Evolutionary conservation across 1,140 invertebrate genomes (phyloP), one percentile per base, ranked within the genome.

Genomic region (Eupeodes corollae): DNA sequence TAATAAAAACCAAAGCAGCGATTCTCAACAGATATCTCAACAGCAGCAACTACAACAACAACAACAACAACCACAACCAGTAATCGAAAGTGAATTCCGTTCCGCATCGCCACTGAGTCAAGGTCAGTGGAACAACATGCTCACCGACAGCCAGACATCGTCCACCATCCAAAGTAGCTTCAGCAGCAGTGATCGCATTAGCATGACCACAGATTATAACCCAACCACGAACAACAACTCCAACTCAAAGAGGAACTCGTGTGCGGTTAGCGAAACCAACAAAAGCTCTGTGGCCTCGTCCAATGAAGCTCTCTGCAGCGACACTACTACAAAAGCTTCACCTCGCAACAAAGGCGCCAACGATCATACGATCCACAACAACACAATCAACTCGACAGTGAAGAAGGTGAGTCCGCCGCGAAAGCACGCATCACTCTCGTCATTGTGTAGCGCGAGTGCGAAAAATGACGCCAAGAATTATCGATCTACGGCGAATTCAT

Each of bases 331-430:
- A 15, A 49, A 39, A 42, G 42, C 40, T 33, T 41, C 50, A 9
- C 43, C 30, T 8, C 42, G 31, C 32, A 47, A 6, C 45, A 15
- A 32, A 19, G 47, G 42, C 46, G 26, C 38, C 13, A 15, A 14
- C 5, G 16, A 41, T n/a, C 14, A 6, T 15, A 39, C 26, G 34
- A 47, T 15, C 38, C 46, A 48, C 47, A 44, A 26, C 37, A 13
- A 21, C 21, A 37, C 45, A 52, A 30, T 52, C 53, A 53, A 51
- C 61, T 50, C 48, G 44, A 59, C 60, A 65, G 61, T 67, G 49
- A 56, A 62, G 30, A 52, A 53, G 35, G 44, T 44, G 39, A 43
- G 41, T 18, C 61, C 61, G 56, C 56, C 63, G 58, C 63, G 61
- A 52, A 55, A 59, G 39, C 61, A 63, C 52, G 54, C 40, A 15